Conservation (phyloP, 2,797 vertebrate species). For the Eulemur albifrons region DNA sequence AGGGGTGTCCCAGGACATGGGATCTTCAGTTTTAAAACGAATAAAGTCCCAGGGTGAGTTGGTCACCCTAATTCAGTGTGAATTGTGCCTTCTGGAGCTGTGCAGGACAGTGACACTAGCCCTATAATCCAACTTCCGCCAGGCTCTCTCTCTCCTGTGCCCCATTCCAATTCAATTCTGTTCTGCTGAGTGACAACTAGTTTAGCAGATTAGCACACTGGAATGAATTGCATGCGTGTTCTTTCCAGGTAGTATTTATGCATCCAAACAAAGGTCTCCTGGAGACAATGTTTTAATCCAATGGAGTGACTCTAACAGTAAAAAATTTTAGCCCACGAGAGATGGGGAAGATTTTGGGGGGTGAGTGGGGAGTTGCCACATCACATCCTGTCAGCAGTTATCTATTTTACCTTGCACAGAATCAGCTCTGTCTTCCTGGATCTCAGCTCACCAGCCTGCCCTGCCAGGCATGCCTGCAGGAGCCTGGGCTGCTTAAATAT, state of each 20-base stretch:
- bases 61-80: background rate
- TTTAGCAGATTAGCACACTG: background rate
- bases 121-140: background rate
- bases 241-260: background rate
- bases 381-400: background rate
- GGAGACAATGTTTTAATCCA: background rate
- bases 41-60: background rate
- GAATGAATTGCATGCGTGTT: too few species aligned
- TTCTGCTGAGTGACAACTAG: background rate
- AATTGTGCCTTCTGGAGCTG: background rate
- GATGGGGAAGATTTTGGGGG: background rate
- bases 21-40: background rate
- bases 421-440: background rate
- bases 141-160: background rate
- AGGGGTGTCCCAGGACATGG: background rate
- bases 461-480: conserved; percentile 39
- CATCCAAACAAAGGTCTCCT: conserved; percentile 35
- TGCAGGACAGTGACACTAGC: fast-evolving
- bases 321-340: background rate
- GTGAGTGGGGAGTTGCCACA: too few species aligned
- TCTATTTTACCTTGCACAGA: background rate
- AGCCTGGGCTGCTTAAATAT: conserved; percentile 61
- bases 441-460: background rate
- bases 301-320: background rate
- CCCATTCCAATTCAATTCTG: background rate